Evolutionary conservation across 2,888 invertebrate species (phyloP), one percentile per base, ranked within the genome.

Genomic region (Drosophila pseudotakahashii): DNA sequence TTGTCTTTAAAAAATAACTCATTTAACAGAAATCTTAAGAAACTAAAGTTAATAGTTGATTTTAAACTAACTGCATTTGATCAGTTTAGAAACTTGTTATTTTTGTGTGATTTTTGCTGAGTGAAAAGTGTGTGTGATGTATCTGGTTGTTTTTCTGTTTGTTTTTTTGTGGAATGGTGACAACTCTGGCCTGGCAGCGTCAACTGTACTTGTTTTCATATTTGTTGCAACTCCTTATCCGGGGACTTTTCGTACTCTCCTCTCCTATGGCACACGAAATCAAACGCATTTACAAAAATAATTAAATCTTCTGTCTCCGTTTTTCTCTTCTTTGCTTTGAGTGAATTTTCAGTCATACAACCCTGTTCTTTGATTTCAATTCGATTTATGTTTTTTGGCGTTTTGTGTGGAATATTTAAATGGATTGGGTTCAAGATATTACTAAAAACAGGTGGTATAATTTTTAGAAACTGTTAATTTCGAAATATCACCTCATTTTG

Each of bases 261-360:
- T 61, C 54, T 61, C 42, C 47, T 82, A 82, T 82, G 82, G 82
- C 82, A 82, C 82, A 88, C 88, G 75, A 75, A 75, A 75, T 84
- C 81, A 75, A 85, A 84, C 72, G 79, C 82, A 70, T 73, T 73
- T 82, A 81, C 77, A 85, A 85, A 88, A 88, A 82, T 85, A 82
- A 75, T 73, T 70, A 50, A 42, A 34, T 54, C 32, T 30, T 36
- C 63, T 26, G 39, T 41, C 61, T 60, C 45, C 45, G 32, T 34
- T 52, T 72, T 52, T 72, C 52, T 26, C 32, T 32, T 32, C 36
- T 45, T 58, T 7, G 37, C 58, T 70, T 68, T 68, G 59, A 70
- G 68, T 73, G 71, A 73, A 51, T 47, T 42, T 62, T 70, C 61
- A 72, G 72, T 70, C 62, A 44, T 48, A 48, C 48, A 62, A 16